These are phyloP conservation scores for Maylandia zebra DNA, from an alignment of 2,113 vertebrate species.

Conservation along the genomic window DNA sequence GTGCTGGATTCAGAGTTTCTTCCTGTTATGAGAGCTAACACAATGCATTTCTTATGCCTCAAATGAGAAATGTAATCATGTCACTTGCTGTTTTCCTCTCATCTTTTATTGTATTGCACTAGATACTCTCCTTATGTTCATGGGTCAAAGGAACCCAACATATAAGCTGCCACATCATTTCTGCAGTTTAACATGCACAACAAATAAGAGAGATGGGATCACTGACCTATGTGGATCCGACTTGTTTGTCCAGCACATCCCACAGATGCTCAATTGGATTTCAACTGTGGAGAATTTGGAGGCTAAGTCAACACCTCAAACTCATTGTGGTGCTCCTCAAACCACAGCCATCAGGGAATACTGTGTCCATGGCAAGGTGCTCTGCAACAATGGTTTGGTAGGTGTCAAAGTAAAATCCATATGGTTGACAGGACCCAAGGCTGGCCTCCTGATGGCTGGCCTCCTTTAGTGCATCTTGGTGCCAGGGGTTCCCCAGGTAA, in stretches of 20 bases:
- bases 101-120: not conserved
- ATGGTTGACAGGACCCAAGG: not conserved
- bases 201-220: not conserved
- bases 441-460: not conserved
- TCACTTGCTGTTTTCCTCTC: not conserved
- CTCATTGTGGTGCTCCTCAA: not conserved
- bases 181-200: not conserved
- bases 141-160: not conserved
- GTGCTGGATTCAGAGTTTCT: not conserved
- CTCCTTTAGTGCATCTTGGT: not conserved
- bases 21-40: not conserved
- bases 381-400: not conserved
- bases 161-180: not conserved
- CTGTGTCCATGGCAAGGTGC: not conserved
- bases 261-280: not conserved
- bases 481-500: not conserved
- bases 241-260: not conserved
- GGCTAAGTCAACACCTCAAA: not conserved
- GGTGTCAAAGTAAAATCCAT: not conserved
- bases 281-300: not conserved
- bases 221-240: not conserved
- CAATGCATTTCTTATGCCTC: not conserved
- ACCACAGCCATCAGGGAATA: not conserved
- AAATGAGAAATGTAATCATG: not conserved
- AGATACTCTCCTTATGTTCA: not conserved